Evolutionary conservation across 2,888 invertebrate genomes (phyloP), one percentile per base, ranked within the genome.

Genomic region (Hirudinaria manillensis): DNA sequence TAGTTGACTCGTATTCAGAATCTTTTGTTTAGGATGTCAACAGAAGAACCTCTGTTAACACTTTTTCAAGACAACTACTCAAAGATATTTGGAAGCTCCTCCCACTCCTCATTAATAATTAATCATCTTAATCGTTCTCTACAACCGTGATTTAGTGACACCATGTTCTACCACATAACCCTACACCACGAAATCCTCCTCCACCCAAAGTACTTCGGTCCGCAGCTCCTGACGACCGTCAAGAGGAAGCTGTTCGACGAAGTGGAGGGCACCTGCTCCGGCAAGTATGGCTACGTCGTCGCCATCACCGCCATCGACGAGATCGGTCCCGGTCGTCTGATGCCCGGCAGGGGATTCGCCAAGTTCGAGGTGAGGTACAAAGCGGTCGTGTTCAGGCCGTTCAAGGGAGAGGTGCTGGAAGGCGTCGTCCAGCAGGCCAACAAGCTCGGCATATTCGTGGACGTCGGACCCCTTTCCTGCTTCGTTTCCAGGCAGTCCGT

Each of bases 301-400:
- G 96, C 93, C 83, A 98, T 99, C 83, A 99, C 61, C 7, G 29
- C 29, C 61, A 61, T 61, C 61, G 29, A 27, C 61, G 6, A 2
- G 6, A 61, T 61, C 61, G 29, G 99, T 10, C 93, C 96, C 53
- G 99, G 99, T 53, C 88, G 96, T 51, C 98, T 99, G 82, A 93
- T 97, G 83, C 96, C 98, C 0, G 95, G 98, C 0, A 92, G 96
- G 84, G 99, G 99, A 0, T 99, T 98, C 88, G 99, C 99, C 32
- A 92, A 96, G 0, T 99, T 99, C 85, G 97, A 97, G 36, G 96
- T 99, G 0, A 97, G 97, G 86, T 99, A 99, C 84, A 98, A 96
- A 86, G 99, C 99, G 0, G 98, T 99, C 81, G 99, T 99, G 0
- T 99, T 99, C 85, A 88, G 99, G 74, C 99, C 99, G 0, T 99